A percentile compares a stretch with the other conserved stretches of the same genome.
Evolutionary conservation across 1,140 invertebrate species (phyloP).

Genomic region (Drosophila carrolli): DNA sequence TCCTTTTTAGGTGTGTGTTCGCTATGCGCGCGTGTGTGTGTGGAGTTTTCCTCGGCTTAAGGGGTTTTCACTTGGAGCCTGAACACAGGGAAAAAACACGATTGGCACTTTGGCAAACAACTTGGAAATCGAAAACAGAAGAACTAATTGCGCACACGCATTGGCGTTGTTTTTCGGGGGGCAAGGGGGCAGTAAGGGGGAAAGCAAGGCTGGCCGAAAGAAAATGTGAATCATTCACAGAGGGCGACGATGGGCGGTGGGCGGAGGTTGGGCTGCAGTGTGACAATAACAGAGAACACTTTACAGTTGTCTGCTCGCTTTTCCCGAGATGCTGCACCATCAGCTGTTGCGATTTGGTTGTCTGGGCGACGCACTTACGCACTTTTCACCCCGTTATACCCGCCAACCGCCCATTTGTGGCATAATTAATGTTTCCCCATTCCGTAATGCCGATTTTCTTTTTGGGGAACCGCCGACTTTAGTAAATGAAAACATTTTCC

Average conservation of each 20-base stretch:
- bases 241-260: constrained; percentile 49
- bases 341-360: constrained; percentile 73
- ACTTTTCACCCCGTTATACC: constrained; percentile 39
- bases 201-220: constrained; percentile 47
- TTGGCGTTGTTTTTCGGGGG: constrained; percentile 37
- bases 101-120: constrained; percentile 66
- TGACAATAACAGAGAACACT: constrained; percentile 64
- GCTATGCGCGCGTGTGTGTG: constrained; percentile 40
- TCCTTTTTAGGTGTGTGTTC: constrained; percentile 42
- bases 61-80: constrained; percentile 76
- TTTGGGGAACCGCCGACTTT: constrained; percentile 26
- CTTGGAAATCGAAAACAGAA: constrained; percentile 51
- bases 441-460: constrained; percentile 54
- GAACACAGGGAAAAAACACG: constrained; percentile 54
- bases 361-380: constrained; percentile 51
- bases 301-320: constrained; percentile 41
- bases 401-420: constrained; percentile 29
- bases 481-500: constrained; percentile 79
- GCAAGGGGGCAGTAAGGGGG: constrained; percentile 24
- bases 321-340: constrained; percentile 51
- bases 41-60: constrained; percentile 38
- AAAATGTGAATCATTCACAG: constrained; percentile 79
- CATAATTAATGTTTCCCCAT: constrained; percentile 60
- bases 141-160: constrained; percentile 78
- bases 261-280: constrained; percentile 43